Percentiles rank a stretch among this genome's conserved stretches.
phyloP scores from a whole-genome alignment of 2,113 vertebrate genomes.

The Podarcis muralis region DNA sequence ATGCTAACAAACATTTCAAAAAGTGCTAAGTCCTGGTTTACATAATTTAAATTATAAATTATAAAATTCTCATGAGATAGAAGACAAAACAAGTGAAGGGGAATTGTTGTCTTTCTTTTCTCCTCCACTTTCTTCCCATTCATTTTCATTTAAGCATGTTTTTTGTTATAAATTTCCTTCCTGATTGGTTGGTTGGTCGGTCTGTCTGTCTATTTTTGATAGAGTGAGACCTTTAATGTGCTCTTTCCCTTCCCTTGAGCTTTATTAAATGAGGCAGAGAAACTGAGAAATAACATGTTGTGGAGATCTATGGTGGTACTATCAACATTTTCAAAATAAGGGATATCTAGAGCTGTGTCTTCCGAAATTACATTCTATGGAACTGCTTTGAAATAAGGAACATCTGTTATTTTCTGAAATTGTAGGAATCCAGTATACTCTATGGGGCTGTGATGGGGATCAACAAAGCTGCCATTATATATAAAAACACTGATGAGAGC shows the following conservation, averaged over 20 bases:
- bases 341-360: neutral
- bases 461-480: neutral
- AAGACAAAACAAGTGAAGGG: neutral
- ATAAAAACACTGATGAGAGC: neutral
- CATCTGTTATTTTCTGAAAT: conserved; percentile 20
- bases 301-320: neutral
- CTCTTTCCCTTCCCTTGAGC: neutral
- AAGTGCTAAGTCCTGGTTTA: neutral
- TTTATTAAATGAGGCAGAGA: neutral
- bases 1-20: neutral
- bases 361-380: neutral
- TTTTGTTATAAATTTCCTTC: neutral
- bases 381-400: conserved; percentile 12
- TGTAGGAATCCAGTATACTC: neutral
- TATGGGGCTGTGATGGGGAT: neutral
- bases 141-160: conserved; percentile 24
- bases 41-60: neutral
- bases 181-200: neutral
- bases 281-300: neutral
- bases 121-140: conserved; percentile 15
- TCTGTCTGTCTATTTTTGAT: neutral
- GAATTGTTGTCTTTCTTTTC: neutral
- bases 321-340: neutral
- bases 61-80: neutral
- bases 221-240: neutral